Evolutionary conservation across 2,113 vertebrate genomes (phyloP), one percentile per base, ranked within the genome.

Genomic region (Acrocephalus kingi): DNA sequence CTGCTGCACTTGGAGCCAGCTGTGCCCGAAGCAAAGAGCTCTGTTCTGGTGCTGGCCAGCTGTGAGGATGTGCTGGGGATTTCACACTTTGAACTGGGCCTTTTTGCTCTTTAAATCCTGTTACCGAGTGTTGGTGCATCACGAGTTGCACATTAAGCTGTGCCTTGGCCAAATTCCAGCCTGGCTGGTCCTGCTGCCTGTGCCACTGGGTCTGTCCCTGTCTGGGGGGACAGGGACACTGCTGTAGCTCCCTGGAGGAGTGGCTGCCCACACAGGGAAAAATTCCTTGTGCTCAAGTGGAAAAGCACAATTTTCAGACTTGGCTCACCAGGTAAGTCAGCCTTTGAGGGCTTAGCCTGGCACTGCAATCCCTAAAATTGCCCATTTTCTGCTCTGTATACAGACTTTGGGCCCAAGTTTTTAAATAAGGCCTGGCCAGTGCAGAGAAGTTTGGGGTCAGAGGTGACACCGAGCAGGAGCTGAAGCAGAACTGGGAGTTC

Each of bases 331-430:
- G 74, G 66, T 92, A 79, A 93, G 6, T 9, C 6, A 66, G 69
- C 66, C 71, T 89, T 81, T 82, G 49, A 81, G 84, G 81, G 94
- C 69, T 94, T 79, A 94, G 54, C 31, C 66, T 73, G 87, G 51
- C 71, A 58, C 81, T 84, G 45, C 66, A 89, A 93, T 91, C 87
- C 87, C 66, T 83, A 59, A 95, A 94, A 83, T 66, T 55, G 59
- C 24, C 46, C 21, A 83, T 96, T 97, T 96, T 94, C 78, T 95
- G 87, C 87, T 89, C 92, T 55, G 27, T 41, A 16, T 35, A 52
- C 15, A 82, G 67, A 39, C 37, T 83, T 67, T 1, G 39, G 46
- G 16, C 37, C 75, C 59, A n/a, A 13, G 37, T 69, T 85, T 69
- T 31, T 85, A 73, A 58, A 25, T 31, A 64, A 75, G 48, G 19